phyloP scores from a whole-genome alignment of 2,113 vertebrate species.

The Cranoglanis bouderius region DNA sequence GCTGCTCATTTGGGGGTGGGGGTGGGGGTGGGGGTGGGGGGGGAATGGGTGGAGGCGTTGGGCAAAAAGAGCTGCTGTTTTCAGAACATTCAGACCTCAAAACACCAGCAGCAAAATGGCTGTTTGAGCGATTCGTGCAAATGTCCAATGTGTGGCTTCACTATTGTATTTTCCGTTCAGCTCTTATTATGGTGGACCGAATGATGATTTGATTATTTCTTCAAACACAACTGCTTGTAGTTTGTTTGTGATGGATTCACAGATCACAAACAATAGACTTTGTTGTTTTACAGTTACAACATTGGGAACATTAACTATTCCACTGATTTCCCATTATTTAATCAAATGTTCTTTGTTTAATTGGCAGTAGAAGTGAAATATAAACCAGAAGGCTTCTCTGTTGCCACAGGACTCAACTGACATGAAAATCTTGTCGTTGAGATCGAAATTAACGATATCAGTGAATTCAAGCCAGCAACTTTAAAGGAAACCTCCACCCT shows the following conservation, averaged over 20 bases:
- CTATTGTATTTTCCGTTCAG: constrained; percentile 41
- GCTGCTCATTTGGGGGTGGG: constrained; percentile 41
- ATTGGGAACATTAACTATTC: background rate
- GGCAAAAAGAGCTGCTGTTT: constrained; percentile 40
- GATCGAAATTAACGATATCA: background rate
- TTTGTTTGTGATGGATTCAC: background rate
- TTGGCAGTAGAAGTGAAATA: background rate
- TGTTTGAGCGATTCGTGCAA: constrained; percentile 42
- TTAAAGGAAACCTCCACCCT: background rate
- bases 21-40: no score
- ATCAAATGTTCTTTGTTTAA: background rate
- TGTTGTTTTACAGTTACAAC: background rate
- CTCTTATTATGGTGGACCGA: constrained; percentile 14
- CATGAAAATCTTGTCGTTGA: background rate
- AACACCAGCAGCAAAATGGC: constrained; percentile 42
- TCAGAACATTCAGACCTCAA: constrained; percentile 49
- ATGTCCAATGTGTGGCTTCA: constrained; percentile 39
- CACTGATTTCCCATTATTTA: background rate
- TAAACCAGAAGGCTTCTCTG: background rate
- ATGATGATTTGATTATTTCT: constrained; percentile 32
- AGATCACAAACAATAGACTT: background rate
- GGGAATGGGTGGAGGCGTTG: no score
- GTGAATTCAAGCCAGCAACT: background rate
- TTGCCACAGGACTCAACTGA: no score
- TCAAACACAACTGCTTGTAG: constrained; percentile 29